phyloP scores from a whole-genome alignment of 2,113 vertebrate genomes.

The Anolis carolinensis region DNA sequence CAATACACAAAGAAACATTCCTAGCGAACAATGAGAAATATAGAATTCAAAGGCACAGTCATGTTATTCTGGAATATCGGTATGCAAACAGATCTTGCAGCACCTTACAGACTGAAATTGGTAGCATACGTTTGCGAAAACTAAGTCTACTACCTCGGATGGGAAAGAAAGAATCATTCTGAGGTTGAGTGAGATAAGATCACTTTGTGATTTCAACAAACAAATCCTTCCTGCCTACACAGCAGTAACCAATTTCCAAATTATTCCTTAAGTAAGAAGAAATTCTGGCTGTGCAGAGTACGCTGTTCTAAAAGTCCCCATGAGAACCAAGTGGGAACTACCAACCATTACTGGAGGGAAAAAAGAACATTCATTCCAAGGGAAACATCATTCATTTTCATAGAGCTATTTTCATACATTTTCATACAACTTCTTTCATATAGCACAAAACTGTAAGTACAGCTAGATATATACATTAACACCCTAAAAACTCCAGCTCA shows the following conservation, averaged over 20 bases:
- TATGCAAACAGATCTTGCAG: no score
- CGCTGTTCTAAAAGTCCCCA: not conserved
- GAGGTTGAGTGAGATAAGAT: not conserved
- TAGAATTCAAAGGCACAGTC: not conserved
- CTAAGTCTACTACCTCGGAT: not conserved
- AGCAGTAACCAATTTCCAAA: not conserved
- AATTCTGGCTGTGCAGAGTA: not conserved
- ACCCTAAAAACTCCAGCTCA: constrained; percentile 28
- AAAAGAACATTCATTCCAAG: constrained; percentile 52
- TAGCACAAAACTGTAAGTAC: constrained; percentile 45
- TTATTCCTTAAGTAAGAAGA: constrained; percentile 42
- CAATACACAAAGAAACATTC: not conserved
- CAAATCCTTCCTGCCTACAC: not conserved
- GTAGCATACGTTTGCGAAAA: no score
- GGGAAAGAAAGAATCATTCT: not conserved
- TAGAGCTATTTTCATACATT: constrained; percentile 53
- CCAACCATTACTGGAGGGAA: constrained; percentile 28
- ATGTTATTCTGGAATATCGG: no score
- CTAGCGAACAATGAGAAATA: not conserved
- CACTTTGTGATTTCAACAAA: not conserved
- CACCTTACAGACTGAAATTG: no score
- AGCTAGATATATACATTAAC: constrained; percentile 40
- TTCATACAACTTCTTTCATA: constrained; percentile 52
- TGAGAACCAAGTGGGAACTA: constrained; percentile 25
- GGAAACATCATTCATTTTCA: constrained; percentile 49